A percentile compares a stretch with the other conserved stretches of the same genome.
Conservation (phyloP, 2,888 invertebrate species). For the Troilus luridus region DNA sequence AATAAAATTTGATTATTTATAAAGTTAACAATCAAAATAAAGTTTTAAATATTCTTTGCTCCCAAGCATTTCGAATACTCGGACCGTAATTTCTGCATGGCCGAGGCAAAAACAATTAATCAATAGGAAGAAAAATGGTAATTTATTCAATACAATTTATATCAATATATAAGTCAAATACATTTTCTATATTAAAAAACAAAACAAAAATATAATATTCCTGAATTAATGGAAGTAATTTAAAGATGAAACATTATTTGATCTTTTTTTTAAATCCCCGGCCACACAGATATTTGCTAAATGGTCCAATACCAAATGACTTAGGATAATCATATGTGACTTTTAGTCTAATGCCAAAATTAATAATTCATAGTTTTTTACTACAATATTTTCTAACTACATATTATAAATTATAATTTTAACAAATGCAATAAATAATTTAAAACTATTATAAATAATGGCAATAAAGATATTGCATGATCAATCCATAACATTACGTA, state of each 20-base stretch:
- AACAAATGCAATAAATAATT: constrained; percentile 59
- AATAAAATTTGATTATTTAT: constrained; percentile 35
- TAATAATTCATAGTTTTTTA: constrained; percentile 6
- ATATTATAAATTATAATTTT: constrained; percentile 53
- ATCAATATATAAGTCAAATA: background rate
- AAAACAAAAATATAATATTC: background rate
- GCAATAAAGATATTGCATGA: constrained; percentile 53
- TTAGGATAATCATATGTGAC: background rate
- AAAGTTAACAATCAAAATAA: constrained; percentile 34
- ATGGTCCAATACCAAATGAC: background rate
- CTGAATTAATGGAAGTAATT: background rate
- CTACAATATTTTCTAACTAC: constrained; percentile 29
- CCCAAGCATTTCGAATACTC: background rate
- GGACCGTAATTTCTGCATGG: background rate
- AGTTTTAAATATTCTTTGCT: constrained; percentile 15
- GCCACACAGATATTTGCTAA: background rate
- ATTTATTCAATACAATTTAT: background rate
- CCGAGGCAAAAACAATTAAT: background rate
- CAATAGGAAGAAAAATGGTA: background rate
- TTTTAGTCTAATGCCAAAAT: constrained; percentile 44
- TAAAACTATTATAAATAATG: constrained; percentile 53
- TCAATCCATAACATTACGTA: constrained; percentile 55
- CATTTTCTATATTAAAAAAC: background rate
- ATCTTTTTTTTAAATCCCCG: background rate
- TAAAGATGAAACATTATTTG: background rate